Conservation (phyloP, 2,113 vertebrate species). For the Cyphomyrus plagiostoma region DNA sequence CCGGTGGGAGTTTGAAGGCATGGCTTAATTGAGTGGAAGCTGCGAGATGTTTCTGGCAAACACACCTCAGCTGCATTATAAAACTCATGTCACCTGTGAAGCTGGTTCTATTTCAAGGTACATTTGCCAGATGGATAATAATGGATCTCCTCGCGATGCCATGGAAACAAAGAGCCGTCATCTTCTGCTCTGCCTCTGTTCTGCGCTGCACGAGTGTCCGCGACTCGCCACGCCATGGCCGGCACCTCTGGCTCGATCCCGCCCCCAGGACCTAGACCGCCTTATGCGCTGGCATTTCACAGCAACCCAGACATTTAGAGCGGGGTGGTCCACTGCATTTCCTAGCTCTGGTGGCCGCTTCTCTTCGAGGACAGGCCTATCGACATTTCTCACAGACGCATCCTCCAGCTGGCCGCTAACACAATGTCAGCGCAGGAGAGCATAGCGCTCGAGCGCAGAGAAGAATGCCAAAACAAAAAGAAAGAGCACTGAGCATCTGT, state of each 20-base stretch:
- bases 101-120: constrained; percentile 22
- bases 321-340: not conserved
- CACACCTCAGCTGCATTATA: not conserved
- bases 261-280: not conserved
- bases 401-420: not conserved
- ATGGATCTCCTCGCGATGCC: not conserved
- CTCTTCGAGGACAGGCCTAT: not conserved
- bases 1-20: not conserved
- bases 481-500: not conserved
- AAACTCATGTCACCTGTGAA: constrained; percentile 7
- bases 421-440: not conserved
- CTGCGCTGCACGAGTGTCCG: not conserved
- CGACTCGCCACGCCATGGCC: not conserved
- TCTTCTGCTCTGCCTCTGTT: not conserved
- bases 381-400: not conserved
- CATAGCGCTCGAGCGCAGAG: not conserved
- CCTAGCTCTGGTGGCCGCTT: not conserved
- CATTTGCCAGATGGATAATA: constrained; percentile 20
- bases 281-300: not conserved
- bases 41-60: not conserved
- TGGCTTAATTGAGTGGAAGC: not conserved
- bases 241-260: not conserved
- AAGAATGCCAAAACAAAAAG: not conserved
- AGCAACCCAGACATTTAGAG: not conserved
- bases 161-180: constrained; percentile 2